Base-by-base conservation (phyloP, 1,140 invertebrate genomes). In the Reticulitermes speratus region DNA sequence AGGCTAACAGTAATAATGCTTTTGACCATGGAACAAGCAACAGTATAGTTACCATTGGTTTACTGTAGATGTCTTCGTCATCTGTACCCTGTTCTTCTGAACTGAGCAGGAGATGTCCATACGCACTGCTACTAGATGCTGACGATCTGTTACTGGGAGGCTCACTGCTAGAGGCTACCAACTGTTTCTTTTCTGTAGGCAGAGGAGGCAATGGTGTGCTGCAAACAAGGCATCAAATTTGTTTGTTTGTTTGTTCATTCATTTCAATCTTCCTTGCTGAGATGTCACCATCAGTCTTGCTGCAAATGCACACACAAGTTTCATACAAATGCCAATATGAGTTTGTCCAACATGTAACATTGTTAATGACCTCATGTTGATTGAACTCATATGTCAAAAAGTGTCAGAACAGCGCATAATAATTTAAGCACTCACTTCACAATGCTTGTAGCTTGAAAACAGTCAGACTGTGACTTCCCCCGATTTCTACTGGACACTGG, bases 181-280 rank as follows among this genome's bases (percentile, higher is more conserved):
- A 44, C 25, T n/a, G 75, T 32, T 86, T 86, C 81, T 86, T 86
- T 23, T 86, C 95, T 38, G 92, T 92, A 32, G 95, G 95, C 83
- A 96, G 89, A 9, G 95, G 95, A 82, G 95, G 95, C 86, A 96
- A 89, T 25, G 95, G 95, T 14, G 95, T 95, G 89, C 94, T 95
- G 90, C 84, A 91, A 89, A 86, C 30, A 87, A 87, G 87, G 84
- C 82, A 83, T 55, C 75, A 32, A 65, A 30, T 23, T 85, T 16
- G 7, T 69, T 45, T 52, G 84, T 65, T 8, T 30, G 45, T 45
- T 16, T 48, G 48, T 48, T 48, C n/a, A n/a, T n/a, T n/a, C n/a
- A n/a, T n/a, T 2, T 38, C 38, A 38, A 38, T 38, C 5, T 38
- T 38, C 38, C 38, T 38, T 38, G 38, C 38, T 38, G 38, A 38